phyloP scores from a whole-genome alignment of 2,797 vertebrate species.

The Chromobotia macracanthus region DNA sequence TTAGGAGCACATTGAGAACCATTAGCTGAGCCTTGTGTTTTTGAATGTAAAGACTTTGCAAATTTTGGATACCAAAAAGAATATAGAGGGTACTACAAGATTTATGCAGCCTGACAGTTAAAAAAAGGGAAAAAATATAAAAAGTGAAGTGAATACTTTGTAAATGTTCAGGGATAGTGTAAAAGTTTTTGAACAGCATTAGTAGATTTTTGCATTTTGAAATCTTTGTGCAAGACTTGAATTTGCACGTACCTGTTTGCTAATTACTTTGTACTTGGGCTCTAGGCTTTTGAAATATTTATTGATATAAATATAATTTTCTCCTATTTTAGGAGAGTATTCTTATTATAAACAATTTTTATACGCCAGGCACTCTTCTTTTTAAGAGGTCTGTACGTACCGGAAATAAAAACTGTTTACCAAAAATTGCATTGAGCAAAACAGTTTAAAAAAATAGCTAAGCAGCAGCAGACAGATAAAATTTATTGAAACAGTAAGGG shows the following conservation, averaged over 20 bases:
- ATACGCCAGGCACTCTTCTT: slow-evolving; percentile 71
- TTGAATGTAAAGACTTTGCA: slow-evolving; percentile 62
- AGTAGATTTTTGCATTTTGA: slow-evolving; percentile 47
- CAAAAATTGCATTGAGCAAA: slow-evolving; percentile 54
- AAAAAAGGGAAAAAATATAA: slow-evolving; percentile 45
- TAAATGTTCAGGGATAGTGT: slow-evolving; percentile 36
- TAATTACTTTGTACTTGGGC: slow-evolving; percentile 62
- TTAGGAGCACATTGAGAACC: slow-evolving; percentile 38
- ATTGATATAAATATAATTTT: slow-evolving; percentile 78
- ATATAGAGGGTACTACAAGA: slow-evolving; percentile 31
- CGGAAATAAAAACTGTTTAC: slow-evolving; percentile 62
- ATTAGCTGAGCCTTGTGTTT: slow-evolving; percentile 50
- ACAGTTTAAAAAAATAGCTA: slow-evolving; percentile 15
- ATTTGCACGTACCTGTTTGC: slow-evolving; percentile 49
- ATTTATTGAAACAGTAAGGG: slow-evolving; percentile 7
- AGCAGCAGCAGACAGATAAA: slow-evolving; percentile 26
- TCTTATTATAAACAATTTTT: slow-evolving; percentile 73
- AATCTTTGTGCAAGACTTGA: slow-evolving; percentile 25
- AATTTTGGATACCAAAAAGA: slow-evolving; percentile 37
- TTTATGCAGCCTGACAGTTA: slow-evolving; percentile 20
- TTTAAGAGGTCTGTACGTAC: slow-evolving; percentile 72
- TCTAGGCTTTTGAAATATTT: slow-evolving; percentile 72
- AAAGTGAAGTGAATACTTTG: slow-evolving; percentile 15
- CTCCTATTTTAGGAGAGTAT: slow-evolving; percentile 77
- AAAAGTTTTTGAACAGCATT: slow-evolving; percentile 40